A percentile compares a stretch with the other conserved stretches of the same genome.
Evolutionary conservation across 2,888 invertebrate genomes (phyloP).

Genomic region (Chymomyza procnemis): DNA sequence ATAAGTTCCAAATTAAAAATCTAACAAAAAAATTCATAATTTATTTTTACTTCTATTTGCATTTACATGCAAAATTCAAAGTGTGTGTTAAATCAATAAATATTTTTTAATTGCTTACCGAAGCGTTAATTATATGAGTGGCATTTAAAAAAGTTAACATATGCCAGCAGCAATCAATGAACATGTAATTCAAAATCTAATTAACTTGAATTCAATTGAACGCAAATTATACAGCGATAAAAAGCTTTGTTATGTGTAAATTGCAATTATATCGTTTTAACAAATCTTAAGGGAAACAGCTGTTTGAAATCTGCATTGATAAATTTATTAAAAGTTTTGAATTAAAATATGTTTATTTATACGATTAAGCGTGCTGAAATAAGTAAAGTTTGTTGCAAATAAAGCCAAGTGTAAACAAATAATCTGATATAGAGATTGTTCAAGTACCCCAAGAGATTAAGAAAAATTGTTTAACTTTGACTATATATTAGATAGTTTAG

Average conservation of each 20-base stretch:
- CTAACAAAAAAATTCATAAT: conserved; percentile 13
- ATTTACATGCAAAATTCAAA: conserved; percentile 27
- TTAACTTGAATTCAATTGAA: not conserved
- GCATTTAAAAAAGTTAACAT: not conserved
- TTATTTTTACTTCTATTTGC: conserved; percentile 1
- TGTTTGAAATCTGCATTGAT: too few species aligned
- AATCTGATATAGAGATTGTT: too few species aligned
- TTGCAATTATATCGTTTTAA: not conserved
- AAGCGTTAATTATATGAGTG: not conserved
- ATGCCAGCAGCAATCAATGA: not conserved
- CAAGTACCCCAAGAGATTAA: too few species aligned
- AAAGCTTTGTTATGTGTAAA: too few species aligned
- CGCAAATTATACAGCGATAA: not conserved
- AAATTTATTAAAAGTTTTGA: too few species aligned
- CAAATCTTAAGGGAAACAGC: too few species aligned
- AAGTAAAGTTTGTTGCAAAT: too few species aligned
- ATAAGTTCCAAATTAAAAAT: conserved; percentile 10
- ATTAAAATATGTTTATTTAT: too few species aligned
- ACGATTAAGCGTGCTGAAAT: too few species aligned
- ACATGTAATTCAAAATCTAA: not conserved
- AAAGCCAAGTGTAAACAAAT: too few species aligned
- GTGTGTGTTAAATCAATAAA: not conserved
- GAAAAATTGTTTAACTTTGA: too few species aligned
- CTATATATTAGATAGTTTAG: too few species aligned
- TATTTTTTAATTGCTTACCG: not conserved